Conservation (phyloP, 2,888 invertebrate genomes). For the Eilema caniola region DNA sequence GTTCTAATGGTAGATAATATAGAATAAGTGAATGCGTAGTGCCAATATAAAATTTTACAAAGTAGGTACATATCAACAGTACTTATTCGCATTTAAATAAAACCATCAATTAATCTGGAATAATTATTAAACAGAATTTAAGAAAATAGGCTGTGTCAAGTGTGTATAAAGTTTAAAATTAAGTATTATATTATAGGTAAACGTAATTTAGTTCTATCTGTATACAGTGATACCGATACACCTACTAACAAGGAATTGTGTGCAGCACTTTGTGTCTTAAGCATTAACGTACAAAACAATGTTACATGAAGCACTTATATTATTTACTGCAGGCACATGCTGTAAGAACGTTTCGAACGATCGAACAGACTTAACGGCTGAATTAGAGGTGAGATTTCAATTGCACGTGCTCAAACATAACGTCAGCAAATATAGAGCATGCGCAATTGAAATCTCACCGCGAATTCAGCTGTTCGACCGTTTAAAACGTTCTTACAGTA, state of each 20-base stretch:
- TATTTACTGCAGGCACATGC: neutral
- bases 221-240: neutral
- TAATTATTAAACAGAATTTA: neutral
- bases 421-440: too few relatives aligned
- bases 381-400: too few relatives aligned
- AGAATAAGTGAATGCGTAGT: neutral
- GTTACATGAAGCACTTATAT: too few relatives aligned
- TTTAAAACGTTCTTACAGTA: too few relatives aligned
- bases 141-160: conserved; percentile 2
- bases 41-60: neutral
- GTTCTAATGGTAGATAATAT: neutral
- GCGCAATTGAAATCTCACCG: too few relatives aligned
- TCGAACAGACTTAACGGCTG: too few relatives aligned
- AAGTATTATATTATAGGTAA: neutral
- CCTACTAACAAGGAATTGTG: too few relatives aligned
- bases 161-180: neutral
- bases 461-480: too few relatives aligned
- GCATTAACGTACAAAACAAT: too few relatives aligned
- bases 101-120: neutral
- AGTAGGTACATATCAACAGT: neutral
- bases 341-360: too few relatives aligned
- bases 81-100: neutral
- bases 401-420: too few relatives aligned
- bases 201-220: neutral
- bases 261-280: too few relatives aligned